Evolutionary conservation across 2,113 vertebrate species (phyloP).

Genomic region (Euleptes europaea): DNA sequence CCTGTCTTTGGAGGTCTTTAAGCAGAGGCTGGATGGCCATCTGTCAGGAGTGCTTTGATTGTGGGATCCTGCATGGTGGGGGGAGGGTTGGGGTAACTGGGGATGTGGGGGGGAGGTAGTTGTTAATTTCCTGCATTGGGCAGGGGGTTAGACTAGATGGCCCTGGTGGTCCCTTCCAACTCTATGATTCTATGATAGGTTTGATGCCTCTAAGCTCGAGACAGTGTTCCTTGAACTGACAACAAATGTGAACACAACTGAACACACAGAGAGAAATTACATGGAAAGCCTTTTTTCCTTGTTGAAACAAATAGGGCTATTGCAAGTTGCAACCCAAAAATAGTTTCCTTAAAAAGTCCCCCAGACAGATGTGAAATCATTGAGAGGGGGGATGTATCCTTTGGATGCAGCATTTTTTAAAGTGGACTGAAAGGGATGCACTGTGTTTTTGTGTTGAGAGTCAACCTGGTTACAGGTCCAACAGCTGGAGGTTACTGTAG

Average conservation of each 20-base stretch:
- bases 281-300: constrained; percentile 42
- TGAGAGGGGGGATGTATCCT: constrained; percentile 6
- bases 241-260: constrained; percentile 36
- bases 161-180: too few relatives aligned
- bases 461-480: constrained; percentile 60
- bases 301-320: constrained; percentile 11
- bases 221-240: constrained; percentile 24
- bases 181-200: too few relatives aligned
- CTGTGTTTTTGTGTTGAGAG: constrained; percentile 49
- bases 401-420: constrained; percentile 39
- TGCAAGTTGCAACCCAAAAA: constrained; percentile 35
- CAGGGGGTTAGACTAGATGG: too few relatives aligned
- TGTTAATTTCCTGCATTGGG: too few relatives aligned
- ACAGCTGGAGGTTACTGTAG: constrained; percentile 73
- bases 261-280: constrained; percentile 58
- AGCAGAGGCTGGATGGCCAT: too few relatives aligned
- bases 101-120: too few relatives aligned
- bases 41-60: too few relatives aligned
- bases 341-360: not conserved
- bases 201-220: too few relatives aligned
- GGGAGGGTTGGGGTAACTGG: too few relatives aligned
- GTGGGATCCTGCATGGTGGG: too few relatives aligned
- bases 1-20: too few relatives aligned
- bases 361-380: constrained; percentile 58
- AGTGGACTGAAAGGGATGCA: constrained; percentile 46